Conservation (phyloP, 2,888 invertebrate species). For the Germaria angustata region DNA sequence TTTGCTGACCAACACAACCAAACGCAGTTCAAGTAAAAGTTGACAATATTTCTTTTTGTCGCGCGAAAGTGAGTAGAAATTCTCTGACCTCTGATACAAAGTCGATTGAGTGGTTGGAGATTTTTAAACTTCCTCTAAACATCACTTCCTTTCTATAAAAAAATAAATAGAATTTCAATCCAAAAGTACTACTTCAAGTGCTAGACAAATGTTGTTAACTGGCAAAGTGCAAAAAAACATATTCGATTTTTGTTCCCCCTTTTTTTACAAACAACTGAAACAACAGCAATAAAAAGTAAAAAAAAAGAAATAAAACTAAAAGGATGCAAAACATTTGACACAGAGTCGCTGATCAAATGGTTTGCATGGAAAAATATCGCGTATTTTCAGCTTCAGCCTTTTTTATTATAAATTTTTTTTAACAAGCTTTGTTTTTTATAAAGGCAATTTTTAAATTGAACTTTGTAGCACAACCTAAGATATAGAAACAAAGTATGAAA, state of each 20-base stretch:
- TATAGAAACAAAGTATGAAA: background rate
- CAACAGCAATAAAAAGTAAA: constrained; percentile 20
- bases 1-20: constrained; percentile 14
- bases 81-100: constrained; percentile 42
- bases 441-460: constrained; percentile 55
- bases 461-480: constrained; percentile 43
- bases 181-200: constrained; percentile 45
- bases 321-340: constrained; percentile 58
- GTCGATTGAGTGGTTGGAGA: background rate
- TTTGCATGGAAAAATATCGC: constrained; percentile 44
- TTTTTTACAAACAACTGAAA: constrained; percentile 29
- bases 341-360: constrained; percentile 30
- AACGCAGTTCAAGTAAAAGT: constrained; percentile 16
- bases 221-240: constrained; percentile 31
- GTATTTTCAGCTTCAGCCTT: constrained; percentile 35
- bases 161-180: background rate
- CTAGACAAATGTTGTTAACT: constrained; percentile 63
- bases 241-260: constrained; percentile 36
- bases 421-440: constrained; percentile 1
- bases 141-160: background rate
- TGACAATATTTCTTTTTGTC: constrained; percentile 8
- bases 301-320: background rate
- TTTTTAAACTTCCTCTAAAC: constrained; percentile 8
- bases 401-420: background rate
- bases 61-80: constrained; percentile 44